phyloP scores from a whole-genome alignment of 1,140 invertebrate species.

The Drosophila lacteicornis region DNA sequence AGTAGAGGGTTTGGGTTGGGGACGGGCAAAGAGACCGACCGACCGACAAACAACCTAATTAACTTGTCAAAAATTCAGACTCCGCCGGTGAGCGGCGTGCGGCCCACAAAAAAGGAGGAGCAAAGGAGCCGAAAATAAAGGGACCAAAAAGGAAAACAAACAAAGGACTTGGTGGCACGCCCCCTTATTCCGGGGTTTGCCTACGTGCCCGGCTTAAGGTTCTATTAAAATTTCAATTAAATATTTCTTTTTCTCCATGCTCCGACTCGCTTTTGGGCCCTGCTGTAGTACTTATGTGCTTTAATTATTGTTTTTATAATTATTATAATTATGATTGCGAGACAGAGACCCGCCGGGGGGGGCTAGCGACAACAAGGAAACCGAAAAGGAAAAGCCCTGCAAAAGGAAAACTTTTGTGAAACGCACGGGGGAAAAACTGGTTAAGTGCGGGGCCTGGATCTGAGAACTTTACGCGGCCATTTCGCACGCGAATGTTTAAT shows the following conservation, averaged over 20 bases:
- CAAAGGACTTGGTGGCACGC: conserved; percentile 15
- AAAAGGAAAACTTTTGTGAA: conserved; percentile 21
- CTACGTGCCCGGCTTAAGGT: conserved; percentile 65
- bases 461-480: conserved; percentile 26
- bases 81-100: conserved; percentile 27
- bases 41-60: conserved; percentile 68
- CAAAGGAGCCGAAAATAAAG: conserved; percentile 30
- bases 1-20: neutral
- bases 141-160: conserved; percentile 18
- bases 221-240: conserved; percentile 78
- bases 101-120: conserved; percentile 14
- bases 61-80: conserved; percentile 74
- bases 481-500: conserved; percentile 48
- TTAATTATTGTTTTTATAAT: conserved; percentile 71
- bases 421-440: conserved; percentile 2
- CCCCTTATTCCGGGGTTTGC: conserved; percentile 19
- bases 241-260: conserved; percentile 41
- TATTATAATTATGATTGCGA: conserved; percentile 74
- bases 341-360: conserved; percentile 30
- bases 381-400: neutral
- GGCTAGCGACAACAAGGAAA: conserved; percentile 11
- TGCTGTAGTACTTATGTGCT: conserved; percentile 37
- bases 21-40: conserved; percentile 13
- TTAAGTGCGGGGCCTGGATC: conserved; percentile 17
- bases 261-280: conserved; percentile 4